Percentiles rank a stretch among this genome's conserved stretches.
Evolutionary conservation across 1,140 invertebrate genomes (phyloP).

Genomic region (Drosophila aff.): DNA sequence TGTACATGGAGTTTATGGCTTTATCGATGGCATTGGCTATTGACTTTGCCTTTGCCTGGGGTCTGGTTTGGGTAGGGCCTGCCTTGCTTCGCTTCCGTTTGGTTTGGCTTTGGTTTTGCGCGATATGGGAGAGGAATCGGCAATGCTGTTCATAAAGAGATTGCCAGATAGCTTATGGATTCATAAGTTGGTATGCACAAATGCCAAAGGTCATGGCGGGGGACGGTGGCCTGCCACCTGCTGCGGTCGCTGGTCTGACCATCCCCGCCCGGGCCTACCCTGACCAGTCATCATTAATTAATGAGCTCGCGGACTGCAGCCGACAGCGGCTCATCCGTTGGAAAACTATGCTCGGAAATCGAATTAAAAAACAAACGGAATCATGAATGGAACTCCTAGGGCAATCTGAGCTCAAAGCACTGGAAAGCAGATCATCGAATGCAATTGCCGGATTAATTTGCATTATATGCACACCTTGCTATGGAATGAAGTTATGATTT

Average conservation of each 20-base stretch:
- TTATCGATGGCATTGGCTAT: slow-evolving; percentile 82
- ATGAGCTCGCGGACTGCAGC: slow-evolving; percentile 39
- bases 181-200: slow-evolving; percentile 71
- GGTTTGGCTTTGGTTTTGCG: slow-evolving; percentile 15
- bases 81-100: slow-evolving; percentile 28
- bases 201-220: slow-evolving; percentile 50
- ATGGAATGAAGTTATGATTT: neutral
- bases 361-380: slow-evolving; percentile 18
- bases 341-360: slow-evolving; percentile 17
- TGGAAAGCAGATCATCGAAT: slow-evolving; percentile 8
- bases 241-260: slow-evolving; percentile 43
- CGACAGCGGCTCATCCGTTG: slow-evolving; percentile 13
- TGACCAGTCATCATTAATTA: slow-evolving; percentile 64
- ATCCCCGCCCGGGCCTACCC: slow-evolving; percentile 7
- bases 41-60: slow-evolving; percentile 68
- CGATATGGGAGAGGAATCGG: slow-evolving; percentile 26
- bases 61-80: slow-evolving; percentile 34
- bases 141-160: slow-evolving; percentile 53
- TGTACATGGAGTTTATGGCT: slow-evolving; percentile 61
- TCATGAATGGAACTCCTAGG: slow-evolving; percentile 19
- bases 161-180: slow-evolving; percentile 71
- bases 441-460: neutral
- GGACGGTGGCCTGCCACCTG: slow-evolving; percentile 14
- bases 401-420: slow-evolving; percentile 4
- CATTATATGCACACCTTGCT: neutral